These are phyloP conservation scores for Hydraecia micacea DNA, from an alignment of 2,888 invertebrate genomes.

Conservation along the genomic window DNA sequence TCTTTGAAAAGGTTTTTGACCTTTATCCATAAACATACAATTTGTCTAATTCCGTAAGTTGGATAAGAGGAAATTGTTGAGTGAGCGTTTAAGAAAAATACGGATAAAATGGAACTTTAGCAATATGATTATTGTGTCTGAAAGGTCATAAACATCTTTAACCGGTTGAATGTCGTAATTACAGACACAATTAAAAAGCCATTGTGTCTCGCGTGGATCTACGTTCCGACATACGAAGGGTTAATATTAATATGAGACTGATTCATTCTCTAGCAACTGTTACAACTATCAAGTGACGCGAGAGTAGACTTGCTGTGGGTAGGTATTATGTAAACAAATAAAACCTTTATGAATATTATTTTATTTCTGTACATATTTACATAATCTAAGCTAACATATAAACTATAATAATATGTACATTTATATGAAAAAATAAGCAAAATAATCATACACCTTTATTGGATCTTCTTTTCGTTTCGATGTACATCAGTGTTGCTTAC, in stretches of 20 bases:
- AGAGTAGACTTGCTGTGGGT: no score
- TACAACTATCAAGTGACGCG: not conserved
- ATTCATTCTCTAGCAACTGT: not conserved
- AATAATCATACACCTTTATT: no score
- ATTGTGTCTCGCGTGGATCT: no score
- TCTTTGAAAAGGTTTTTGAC: slow-evolving; percentile 4
- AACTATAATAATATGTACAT: no score
- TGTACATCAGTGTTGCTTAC: not conserved
- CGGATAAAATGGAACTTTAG: not conserved
- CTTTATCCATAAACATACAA: slow-evolving; percentile 10
- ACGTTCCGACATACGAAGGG: no score
- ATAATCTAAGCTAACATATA: no score
- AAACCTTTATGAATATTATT: no score
- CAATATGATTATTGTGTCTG: not conserved
- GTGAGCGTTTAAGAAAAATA: slow-evolving; percentile 16
- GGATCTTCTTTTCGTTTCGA: no score
- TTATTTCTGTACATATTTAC: no score
- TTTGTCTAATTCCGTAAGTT: slow-evolving; percentile 3
- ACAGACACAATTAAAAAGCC: no score
- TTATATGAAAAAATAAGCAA: no score
- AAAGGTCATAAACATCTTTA: not conserved
- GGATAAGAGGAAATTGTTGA: not conserved
- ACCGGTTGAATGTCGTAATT: no score
- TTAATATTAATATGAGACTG: not conserved
- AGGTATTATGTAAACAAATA: not conserved